phyloP scores from a whole-genome alignment of 92 coral and sea anemone species.

The Heliopora coerulea region DNA sequence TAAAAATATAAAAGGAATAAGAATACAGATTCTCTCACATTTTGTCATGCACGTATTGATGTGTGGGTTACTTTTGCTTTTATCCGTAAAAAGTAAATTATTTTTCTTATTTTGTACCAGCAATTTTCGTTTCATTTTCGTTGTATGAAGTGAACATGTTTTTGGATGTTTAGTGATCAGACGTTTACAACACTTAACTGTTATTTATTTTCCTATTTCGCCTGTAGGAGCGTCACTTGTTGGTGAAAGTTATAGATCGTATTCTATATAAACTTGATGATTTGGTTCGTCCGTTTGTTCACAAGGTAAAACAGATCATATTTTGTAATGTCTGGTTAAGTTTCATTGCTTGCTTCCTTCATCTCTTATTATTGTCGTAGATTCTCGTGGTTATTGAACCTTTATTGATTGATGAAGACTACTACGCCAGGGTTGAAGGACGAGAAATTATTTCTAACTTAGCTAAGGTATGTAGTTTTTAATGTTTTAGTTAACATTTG shows the following conservation, averaged over 20 bases:
- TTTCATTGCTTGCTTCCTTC: neutral
- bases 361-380: constrained; percentile 45
- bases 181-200: too few relatives aligned
- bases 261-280: constrained; percentile 97
- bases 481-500: neutral
- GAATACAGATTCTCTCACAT: too few relatives aligned
- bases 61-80: too few relatives aligned
- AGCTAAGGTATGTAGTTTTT: constrained; percentile 69
- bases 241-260: constrained; percentile 98
- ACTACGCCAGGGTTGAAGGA: constrained; percentile 99
- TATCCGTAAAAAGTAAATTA: too few relatives aligned
- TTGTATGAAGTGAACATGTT: too few relatives aligned
- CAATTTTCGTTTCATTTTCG: too few relatives aligned
- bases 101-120: too few relatives aligned
- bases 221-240: constrained; percentile 93
- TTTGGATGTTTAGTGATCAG: too few relatives aligned
- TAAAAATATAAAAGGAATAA: too few relatives aligned
- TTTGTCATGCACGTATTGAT: too few relatives aligned
- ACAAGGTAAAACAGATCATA: constrained; percentile 68
- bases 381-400: constrained; percentile 99
- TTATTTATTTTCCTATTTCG: neutral
- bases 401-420: constrained; percentile 97
- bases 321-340: neutral
- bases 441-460: constrained; percentile 97
- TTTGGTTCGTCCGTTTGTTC: constrained; percentile 98